Evolutionary conservation across 64 coral and sea anemone species (phyloP).

Genomic region (Stichodactyla helianthus): DNA sequence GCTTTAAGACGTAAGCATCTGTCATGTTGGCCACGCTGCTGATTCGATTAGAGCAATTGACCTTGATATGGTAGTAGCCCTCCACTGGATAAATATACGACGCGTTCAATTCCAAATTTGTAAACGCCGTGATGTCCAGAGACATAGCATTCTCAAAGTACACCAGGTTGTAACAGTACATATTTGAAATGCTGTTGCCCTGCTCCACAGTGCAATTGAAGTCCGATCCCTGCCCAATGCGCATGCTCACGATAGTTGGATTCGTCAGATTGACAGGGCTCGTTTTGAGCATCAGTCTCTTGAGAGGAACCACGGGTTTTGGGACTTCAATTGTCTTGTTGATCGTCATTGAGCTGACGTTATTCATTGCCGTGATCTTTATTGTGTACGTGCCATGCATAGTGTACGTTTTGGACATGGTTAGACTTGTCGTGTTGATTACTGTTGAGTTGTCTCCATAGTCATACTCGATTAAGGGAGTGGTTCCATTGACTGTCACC

Average conservation of each 20-base stretch:
- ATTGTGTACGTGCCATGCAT: conserved; percentile 25
- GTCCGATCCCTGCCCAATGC: conserved; percentile 57
- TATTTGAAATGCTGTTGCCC: conserved; percentile 27
- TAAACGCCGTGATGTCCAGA: conserved; percentile 45
- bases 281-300: conserved; percentile 10
- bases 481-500: conserved; percentile 39
- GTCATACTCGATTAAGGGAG: conserved; percentile 30
- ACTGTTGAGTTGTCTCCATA: conserved; percentile 30
- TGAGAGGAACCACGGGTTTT: conserved; percentile 59
- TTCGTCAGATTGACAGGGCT: conserved; percentile 24
- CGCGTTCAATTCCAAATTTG: conserved; percentile 25
- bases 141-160: conserved; percentile 56
- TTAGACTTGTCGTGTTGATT: conserved; percentile 7
- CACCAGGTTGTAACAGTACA: conserved; percentile 27
- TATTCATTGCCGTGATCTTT: conserved; percentile 40
- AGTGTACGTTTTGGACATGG: conserved; percentile 5
- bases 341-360: conserved; percentile 23
- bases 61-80: conserved; percentile 32
- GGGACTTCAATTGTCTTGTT: not conserved
- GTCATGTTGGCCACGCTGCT: conserved; percentile 16
- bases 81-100: conserved; percentile 25
- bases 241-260: conserved; percentile 11
- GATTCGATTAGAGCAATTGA: conserved; percentile 54
- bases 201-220: conserved; percentile 42
- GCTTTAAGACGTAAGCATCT: conserved; percentile 32